phyloP scores from a whole-genome alignment of 2,113 vertebrate species.

The Pseudolaguvia tuberculata region DNA sequence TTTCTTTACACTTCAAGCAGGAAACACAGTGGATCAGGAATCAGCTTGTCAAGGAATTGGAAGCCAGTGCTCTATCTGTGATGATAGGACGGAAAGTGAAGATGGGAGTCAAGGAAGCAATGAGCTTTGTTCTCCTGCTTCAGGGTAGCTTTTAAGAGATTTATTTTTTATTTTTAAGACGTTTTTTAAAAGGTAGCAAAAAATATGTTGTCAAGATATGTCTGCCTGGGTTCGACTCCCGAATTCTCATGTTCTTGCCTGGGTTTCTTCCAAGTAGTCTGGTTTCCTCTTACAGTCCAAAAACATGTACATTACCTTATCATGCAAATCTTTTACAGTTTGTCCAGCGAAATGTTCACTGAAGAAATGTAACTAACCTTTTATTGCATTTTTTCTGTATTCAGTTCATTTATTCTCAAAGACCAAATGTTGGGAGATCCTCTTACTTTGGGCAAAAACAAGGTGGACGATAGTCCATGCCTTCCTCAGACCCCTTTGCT shows the following conservation, averaged over 20 bases:
- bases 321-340: neutral
- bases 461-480: neutral
- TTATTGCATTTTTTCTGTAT: neutral
- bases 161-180: too few species aligned
- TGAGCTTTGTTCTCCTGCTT: constrained; percentile 25
- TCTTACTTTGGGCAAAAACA: constrained; percentile 21
- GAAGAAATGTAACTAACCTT: neutral
- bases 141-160: constrained; percentile 39
- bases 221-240: too few species aligned
- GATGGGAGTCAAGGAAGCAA: constrained; percentile 38
- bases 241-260: too few species aligned
- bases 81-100: constrained; percentile 48
- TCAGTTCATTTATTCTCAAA: constrained; percentile 46
- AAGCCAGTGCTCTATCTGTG: constrained; percentile 46
- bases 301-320: too few species aligned
- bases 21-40: constrained; percentile 22
- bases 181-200: too few species aligned
- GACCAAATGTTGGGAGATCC: constrained; percentile 45
- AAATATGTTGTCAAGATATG: too few species aligned
- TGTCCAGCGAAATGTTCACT: neutral
- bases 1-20: constrained; percentile 1
- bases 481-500: constrained; percentile 16
- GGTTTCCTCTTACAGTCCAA: too few species aligned
- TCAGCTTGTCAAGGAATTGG: constrained; percentile 20
- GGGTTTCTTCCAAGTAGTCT: too few species aligned